Percentiles rank a stretch among this genome's conserved stretches.
Conservation (phyloP, 1,140 invertebrate species). For the Nasonia vitripennis region DNA sequence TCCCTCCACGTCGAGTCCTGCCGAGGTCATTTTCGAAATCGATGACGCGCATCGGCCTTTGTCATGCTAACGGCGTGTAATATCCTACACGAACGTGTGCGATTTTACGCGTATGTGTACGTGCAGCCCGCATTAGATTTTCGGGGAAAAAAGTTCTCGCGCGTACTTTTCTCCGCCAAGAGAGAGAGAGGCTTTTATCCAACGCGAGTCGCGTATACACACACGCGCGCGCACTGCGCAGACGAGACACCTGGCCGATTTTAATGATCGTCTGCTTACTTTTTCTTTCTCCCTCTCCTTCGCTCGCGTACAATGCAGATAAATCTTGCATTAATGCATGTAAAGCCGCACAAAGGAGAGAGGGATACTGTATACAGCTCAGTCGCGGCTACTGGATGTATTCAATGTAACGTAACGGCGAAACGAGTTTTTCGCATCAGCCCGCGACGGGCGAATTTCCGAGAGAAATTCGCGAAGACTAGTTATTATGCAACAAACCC, state of each 20-base stretch:
- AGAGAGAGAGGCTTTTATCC: slow-evolving; percentile 28
- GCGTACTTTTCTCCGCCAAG: background rate
- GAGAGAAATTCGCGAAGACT: slow-evolving; percentile 35
- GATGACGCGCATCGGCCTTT: slow-evolving; percentile 65
- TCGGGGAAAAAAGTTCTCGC: background rate
- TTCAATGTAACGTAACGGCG: background rate
- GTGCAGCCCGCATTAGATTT: background rate
- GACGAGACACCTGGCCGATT: slow-evolving; percentile 49
- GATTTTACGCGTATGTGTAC: background rate
- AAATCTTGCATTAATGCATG: slow-evolving; percentile 52
- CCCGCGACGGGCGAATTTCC: slow-evolving; percentile 25
- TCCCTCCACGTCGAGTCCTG: slow-evolving; percentile 49
- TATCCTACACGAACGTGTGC: background rate
- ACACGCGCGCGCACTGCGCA: background rate
- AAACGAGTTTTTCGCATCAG: slow-evolving; percentile 44
- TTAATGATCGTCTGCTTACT: slow-evolving; percentile 45
- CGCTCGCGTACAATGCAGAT: slow-evolving; percentile 34
- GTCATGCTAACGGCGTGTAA: slow-evolving; percentile 59
- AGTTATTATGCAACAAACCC: no score
- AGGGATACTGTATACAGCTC: background rate
- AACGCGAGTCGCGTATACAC: no score
- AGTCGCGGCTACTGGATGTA: background rate
- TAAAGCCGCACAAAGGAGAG: slow-evolving; percentile 31
- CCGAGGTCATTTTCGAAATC: slow-evolving; percentile 62
- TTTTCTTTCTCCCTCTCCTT: background rate